Percentiles rank a stretch among this genome's conserved stretches.
phyloP scores from a whole-genome alignment of 2,113 vertebrate species.

The Oophaga pumilio region DNA sequence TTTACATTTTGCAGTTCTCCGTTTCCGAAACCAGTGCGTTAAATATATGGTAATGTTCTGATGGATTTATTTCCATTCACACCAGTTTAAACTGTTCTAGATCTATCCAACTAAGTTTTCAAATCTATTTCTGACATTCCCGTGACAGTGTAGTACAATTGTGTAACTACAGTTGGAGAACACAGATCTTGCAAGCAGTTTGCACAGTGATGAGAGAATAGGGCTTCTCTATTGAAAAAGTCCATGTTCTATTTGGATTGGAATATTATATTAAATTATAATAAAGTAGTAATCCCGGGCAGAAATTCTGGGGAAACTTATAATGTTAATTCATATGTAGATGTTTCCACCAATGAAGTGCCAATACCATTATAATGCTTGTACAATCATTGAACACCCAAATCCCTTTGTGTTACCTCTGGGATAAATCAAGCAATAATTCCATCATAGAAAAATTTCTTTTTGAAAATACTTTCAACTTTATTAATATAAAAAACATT shows the following conservation, averaged over 20 bases:
- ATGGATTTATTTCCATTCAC: slow-evolving; percentile 28
- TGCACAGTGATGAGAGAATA: not conserved
- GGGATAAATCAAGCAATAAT: too few relatives aligned
- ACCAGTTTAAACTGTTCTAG: not conserved
- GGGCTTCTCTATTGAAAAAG: slow-evolving; percentile 12
- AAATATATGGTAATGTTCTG: not conserved
- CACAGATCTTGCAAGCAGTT: not conserved
- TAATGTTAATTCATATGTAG: not conserved
- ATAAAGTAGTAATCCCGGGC: not conserved
- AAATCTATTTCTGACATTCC: not conserved
- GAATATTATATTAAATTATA: slow-evolving; percentile 23
- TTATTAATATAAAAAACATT: too few relatives aligned
- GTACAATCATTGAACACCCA: too few relatives aligned
- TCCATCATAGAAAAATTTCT: too few relatives aligned
- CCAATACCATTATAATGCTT: too few relatives aligned
- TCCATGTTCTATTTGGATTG: slow-evolving; percentile 20
- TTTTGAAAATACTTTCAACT: too few relatives aligned
- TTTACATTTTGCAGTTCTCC: not conserved
- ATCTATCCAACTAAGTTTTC: slow-evolving; percentile 32
- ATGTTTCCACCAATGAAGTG: too few relatives aligned
- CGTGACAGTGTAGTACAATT: slow-evolving; percentile 1
- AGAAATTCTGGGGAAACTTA: not conserved
- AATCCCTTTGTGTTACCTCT: too few relatives aligned
- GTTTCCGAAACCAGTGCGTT: not conserved
- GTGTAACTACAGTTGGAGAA: not conserved